A percentile compares a stretch with the other conserved stretches of the same genome.
Conservation (phyloP, 1,140 invertebrate species). For the Orchesella cincta region DNA sequence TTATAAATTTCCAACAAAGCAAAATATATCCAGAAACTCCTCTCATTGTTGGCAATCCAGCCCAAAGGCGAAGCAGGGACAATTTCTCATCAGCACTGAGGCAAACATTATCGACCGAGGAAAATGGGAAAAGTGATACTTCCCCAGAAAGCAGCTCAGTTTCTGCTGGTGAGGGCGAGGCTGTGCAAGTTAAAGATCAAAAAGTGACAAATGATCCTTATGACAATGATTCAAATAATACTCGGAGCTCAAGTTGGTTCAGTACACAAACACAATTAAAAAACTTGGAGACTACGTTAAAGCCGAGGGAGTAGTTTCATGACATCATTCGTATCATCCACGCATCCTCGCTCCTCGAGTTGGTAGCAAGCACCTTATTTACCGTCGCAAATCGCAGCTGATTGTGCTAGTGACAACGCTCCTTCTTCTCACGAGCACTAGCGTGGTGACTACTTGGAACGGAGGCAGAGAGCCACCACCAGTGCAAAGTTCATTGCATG, state of each 20-base stretch:
- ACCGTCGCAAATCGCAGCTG: neutral
- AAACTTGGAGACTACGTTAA: neutral
- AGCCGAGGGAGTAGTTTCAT: neutral
- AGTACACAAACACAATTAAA: neutral
- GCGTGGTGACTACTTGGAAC: neutral
- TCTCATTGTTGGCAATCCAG: neutral
- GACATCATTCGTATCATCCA: neutral
- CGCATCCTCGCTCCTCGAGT: neutral
- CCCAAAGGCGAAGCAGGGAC: neutral
- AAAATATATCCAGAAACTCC: neutral
- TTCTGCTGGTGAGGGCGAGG: neutral
- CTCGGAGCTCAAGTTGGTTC: neutral
- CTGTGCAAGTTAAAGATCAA: neutral
- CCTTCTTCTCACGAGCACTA: neutral
- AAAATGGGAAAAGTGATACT: neutral
- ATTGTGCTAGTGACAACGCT: neutral
- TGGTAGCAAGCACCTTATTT: too few relatives aligned
- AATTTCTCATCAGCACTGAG: neutral
- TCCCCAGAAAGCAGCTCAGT: neutral
- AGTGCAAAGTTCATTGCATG: too few relatives aligned
- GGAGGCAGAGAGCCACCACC: neutral
- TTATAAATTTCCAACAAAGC: neutral
- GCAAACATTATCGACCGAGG: neutral
- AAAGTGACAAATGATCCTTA: constrained; percentile 1
- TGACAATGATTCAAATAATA: neutral